phyloP scores from a whole-genome alignment of 2,113 vertebrate genomes.

The Psittacara wagleri region DNA sequence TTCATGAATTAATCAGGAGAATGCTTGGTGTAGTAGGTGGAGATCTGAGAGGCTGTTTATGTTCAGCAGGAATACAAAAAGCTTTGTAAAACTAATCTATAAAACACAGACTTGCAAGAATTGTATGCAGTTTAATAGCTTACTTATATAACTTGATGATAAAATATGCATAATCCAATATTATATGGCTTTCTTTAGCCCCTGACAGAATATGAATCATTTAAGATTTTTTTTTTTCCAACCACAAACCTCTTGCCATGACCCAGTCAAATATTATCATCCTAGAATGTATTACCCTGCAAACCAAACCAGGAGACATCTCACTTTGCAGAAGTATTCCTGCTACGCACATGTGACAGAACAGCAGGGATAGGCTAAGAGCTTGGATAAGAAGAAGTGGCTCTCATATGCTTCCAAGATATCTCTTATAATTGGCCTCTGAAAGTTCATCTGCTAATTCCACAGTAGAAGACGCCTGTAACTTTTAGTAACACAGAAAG shows the following conservation, averaged over 20 bases:
- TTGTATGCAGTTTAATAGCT: conserved; percentile 31
- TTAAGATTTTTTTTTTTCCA: conserved; percentile 25
- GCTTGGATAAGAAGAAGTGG: conserved; percentile 51
- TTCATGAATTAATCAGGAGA: conserved; percentile 59
- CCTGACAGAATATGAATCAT: conserved; percentile 21
- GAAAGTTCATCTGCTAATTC: conserved; percentile 4
- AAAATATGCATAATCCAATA: conserved; percentile 66
- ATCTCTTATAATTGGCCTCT: conserved; percentile 23
- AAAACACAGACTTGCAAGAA: conserved; percentile 60
- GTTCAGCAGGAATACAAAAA: conserved; percentile 44
- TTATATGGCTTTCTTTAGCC: not conserved
- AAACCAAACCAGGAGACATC: not conserved
- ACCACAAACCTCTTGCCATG: conserved; percentile 25
- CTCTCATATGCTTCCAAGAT: conserved; percentile 36
- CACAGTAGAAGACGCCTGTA: conserved; percentile 7
- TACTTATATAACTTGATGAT: conserved; percentile 38
- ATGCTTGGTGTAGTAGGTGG: conserved; percentile 15
- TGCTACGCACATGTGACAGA: rapidly evolving
- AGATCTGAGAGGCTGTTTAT: conserved; percentile 39
- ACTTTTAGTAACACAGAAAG: not conserved
- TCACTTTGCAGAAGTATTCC: not conserved
- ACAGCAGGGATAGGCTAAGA: not conserved
- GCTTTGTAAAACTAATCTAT: conserved; percentile 58
- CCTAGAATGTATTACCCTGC: not conserved
- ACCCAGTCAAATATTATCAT: not conserved